Evolutionary conservation across 2,888 invertebrate genomes (phyloP), one percentile per base, ranked within the genome.

Genomic region (Oasisia sp.): DNA sequence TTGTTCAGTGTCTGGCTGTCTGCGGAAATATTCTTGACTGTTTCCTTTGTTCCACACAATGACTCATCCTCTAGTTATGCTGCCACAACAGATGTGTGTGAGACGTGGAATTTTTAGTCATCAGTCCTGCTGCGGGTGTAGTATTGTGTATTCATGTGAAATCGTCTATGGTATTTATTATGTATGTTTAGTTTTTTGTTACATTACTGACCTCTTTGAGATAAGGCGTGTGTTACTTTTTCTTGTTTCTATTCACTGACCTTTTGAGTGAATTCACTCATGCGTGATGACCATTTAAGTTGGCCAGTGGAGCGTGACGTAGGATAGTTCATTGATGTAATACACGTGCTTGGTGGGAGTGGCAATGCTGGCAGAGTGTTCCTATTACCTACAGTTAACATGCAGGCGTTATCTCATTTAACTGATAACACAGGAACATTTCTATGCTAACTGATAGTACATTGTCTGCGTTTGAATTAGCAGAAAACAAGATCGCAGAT

Each of bases 191-290:
- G 74, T 74, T 74, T 56, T 74, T 74, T 27, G 74, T 74, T 74
- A 74, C n/a, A 27, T 50, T 50, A 74, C 27, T 27, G 27, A 74
- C n/a, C n/a, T 74, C 74, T 50, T 50, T 50, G 12, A 50, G 50
- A 50, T 50, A 50, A 50, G 50, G 50, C 9, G 50, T 50, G 14
- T 50, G 50, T 50, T 14, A 14, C 74, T 74, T 74, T 74, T 74
- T 74, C 74, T 74, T 74, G 5, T n/a, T 74, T 74, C 74, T 74
- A n/a, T 74, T 74, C 74, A 74, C 74, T 74, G 74, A 74, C 74
- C 74, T 74, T 74, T 27, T 74, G 74, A 27, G 7, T 74, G 74
- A 74, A 74, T 74, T 4, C n/a, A 74, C 74, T 74, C 74, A 74
- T 74, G 19, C 74, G 19, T 7, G 27, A 74, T 19, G 74, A 74